Percentiles rank a stretch among this genome's conserved stretches.
Conservation (phyloP, 2,888 invertebrate species). For the Cantharis rustica region DNA sequence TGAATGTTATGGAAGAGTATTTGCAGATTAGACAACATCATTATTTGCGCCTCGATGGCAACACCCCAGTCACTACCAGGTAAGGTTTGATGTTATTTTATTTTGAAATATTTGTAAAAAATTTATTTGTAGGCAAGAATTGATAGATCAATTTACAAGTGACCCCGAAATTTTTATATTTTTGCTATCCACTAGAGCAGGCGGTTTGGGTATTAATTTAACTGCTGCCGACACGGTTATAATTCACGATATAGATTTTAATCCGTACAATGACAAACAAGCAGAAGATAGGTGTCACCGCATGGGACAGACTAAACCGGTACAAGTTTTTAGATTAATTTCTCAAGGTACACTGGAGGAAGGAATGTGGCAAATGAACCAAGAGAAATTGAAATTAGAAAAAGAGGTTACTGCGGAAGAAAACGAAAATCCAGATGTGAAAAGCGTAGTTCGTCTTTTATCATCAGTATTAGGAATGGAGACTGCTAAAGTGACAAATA, state of each 20-base stretch:
- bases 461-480: conserved; percentile 77
- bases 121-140: conserved; percentile 68
- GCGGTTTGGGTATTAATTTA: conserved; percentile 94
- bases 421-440: conserved; percentile 74
- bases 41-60: conserved; percentile 87
- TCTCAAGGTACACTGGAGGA: conserved; percentile 90
- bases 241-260: conserved; percentile 99
- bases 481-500: conserved; percentile 44
- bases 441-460: conserved; percentile 78
- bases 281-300: conserved; percentile 97
- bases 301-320: conserved; percentile 77
- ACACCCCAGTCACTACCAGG: conserved; percentile 83
- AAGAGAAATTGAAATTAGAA: conserved; percentile 59
- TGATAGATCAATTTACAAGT: conserved; percentile 87
- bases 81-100: conserved; percentile 39
- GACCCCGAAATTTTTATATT: conserved; percentile 85
- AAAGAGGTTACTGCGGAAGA: conserved; percentile 78
- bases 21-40: conserved; percentile 72
- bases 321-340: conserved; percentile 76
- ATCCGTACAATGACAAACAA: conserved; percentile 99
- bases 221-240: conserved; percentile 96
- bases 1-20: conserved; percentile 91
- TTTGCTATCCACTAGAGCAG: conserved; percentile 89
- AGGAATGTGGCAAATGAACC: conserved; percentile 86
- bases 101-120: background rate